A percentile compares a stretch with the other conserved stretches of the same genome.
Conservation (phyloP, 2,113 vertebrate species). For the Pangasianodon hypophthalmus region DNA sequence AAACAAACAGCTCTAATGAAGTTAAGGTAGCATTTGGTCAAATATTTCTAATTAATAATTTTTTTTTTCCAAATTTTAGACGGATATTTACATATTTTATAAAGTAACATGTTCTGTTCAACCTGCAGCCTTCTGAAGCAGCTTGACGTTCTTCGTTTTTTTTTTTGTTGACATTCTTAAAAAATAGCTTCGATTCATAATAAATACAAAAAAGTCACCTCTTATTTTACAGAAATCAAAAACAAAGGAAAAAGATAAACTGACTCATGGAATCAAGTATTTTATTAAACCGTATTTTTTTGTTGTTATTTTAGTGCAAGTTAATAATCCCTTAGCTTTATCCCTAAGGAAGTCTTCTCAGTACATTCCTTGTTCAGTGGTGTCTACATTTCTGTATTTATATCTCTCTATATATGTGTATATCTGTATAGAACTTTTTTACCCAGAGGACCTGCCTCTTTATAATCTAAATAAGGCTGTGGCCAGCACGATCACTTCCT, state of each 20-base stretch:
- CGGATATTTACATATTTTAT: conserved; percentile 91
- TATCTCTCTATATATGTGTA: conserved; percentile 55
- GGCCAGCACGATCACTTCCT: conserved; percentile 82
- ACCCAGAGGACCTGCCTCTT: conserved; percentile 94
- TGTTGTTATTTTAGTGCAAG: conserved; percentile 91
- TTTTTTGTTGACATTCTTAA: conserved; percentile 71
- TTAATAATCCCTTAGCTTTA: conserved; percentile 88
- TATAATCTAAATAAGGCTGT: conserved; percentile 77
- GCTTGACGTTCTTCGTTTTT: conserved; percentile 77
- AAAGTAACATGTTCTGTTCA: conserved; percentile 84
- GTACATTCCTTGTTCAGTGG: conserved; percentile 94
- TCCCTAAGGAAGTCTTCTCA: conserved; percentile 88
- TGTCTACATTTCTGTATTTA: conserved; percentile 82
- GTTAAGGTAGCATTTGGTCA: conserved; percentile 87
- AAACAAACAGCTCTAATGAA: conserved; percentile 80
- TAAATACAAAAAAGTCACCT: conserved; percentile 97
- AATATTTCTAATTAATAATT: conserved; percentile 71
- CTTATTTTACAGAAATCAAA: conserved; percentile 98
- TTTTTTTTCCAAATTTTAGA: conserved; percentile 59
- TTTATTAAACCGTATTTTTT: conserved; percentile 80
- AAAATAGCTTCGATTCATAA: conserved; percentile 99
- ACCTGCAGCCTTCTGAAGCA: conserved; percentile 85
- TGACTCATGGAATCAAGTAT: conserved; percentile 97
- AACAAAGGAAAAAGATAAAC: conserved; percentile 86
- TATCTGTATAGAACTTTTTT: conserved; percentile 64